Conservation (phyloP, 1,140 invertebrate species). For the Zaprionus lachaisei region DNA sequence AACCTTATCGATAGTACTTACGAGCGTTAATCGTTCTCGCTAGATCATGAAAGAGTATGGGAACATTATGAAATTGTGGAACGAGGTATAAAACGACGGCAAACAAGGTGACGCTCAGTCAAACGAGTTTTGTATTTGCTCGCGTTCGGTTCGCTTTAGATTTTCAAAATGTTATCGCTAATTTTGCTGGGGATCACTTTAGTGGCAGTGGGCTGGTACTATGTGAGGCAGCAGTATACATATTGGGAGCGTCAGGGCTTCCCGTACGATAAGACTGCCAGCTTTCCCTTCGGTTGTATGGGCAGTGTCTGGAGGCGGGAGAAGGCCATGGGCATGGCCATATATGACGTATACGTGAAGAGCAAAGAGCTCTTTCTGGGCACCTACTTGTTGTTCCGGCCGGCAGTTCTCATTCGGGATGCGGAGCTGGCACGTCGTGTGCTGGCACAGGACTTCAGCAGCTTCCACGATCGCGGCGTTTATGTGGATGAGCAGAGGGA, state of each 20-base stretch:
- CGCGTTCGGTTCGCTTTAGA: neutral
- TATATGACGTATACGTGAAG: slow-evolving; percentile 65
- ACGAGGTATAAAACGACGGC: slow-evolving; percentile 27
- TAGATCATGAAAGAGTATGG: slow-evolving; percentile 14
- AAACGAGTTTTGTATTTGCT: slow-evolving; percentile 28
- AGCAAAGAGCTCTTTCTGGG: slow-evolving; percentile 71
- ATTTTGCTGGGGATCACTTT: slow-evolving; percentile 40
- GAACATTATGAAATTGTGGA: slow-evolving; percentile 40
- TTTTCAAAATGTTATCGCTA: slow-evolving; percentile 48
- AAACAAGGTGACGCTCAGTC: neutral
- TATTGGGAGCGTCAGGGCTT: slow-evolving; percentile 68
- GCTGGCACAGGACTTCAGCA: slow-evolving; percentile 84
- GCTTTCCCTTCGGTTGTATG: slow-evolving; percentile 74
- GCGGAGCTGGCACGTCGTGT: slow-evolving; percentile 84
- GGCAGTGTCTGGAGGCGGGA: slow-evolving; percentile 49
- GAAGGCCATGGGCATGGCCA: slow-evolving; percentile 66
- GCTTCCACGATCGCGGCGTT: slow-evolving; percentile 84
- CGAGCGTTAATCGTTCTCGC: neutral
- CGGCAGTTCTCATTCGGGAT: slow-evolving; percentile 84
- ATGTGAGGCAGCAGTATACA: slow-evolving; percentile 60
- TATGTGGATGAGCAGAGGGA: slow-evolving; percentile 79
- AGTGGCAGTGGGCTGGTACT: slow-evolving; percentile 57
- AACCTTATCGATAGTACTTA: neutral
- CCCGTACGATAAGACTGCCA: slow-evolving; percentile 47
- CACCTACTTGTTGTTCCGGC: slow-evolving; percentile 79